Evolutionary conservation across 2,888 invertebrate genomes (phyloP).

Genomic region (Capitulum mitella): DNA sequence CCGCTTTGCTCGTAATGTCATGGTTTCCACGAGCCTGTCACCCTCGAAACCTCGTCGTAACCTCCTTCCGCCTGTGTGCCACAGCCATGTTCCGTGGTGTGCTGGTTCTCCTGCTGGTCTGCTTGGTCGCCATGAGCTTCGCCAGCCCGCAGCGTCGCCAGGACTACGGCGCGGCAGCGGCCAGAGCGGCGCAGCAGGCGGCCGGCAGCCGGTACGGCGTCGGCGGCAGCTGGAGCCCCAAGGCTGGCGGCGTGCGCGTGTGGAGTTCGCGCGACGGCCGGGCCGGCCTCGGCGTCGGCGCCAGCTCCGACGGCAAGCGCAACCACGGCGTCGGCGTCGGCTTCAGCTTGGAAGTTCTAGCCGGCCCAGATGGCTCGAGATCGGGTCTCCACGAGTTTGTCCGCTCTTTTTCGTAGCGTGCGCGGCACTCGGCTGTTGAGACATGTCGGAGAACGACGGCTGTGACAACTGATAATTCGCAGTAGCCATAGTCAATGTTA

Average conservation of each 20-base stretch:
- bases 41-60: too few relatives aligned
- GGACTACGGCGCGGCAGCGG: neutral
- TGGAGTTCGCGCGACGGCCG: neutral
- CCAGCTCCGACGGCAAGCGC: neutral
- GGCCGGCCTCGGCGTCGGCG: neutral
- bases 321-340: conserved; percentile 1
- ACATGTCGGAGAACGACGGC: too few relatives aligned
- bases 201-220: neutral
- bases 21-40: too few relatives aligned
- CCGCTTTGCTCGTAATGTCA: too few relatives aligned
- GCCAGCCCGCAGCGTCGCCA: neutral
- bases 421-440: too few relatives aligned
- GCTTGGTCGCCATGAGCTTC: neutral
- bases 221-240: neutral
- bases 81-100: neutral
- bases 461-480: too few relatives aligned
- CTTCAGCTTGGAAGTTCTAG: too few relatives aligned
- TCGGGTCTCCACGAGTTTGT: too few relatives aligned
- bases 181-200: neutral
- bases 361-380: too few relatives aligned
- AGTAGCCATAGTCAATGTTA: too few relatives aligned
- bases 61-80: neutral
- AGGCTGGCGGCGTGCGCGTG: neutral
- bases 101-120: neutral
- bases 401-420: too few relatives aligned